phyloP scores from a whole-genome alignment of 2,888 invertebrate genomes.

The Athalia cordata region DNA sequence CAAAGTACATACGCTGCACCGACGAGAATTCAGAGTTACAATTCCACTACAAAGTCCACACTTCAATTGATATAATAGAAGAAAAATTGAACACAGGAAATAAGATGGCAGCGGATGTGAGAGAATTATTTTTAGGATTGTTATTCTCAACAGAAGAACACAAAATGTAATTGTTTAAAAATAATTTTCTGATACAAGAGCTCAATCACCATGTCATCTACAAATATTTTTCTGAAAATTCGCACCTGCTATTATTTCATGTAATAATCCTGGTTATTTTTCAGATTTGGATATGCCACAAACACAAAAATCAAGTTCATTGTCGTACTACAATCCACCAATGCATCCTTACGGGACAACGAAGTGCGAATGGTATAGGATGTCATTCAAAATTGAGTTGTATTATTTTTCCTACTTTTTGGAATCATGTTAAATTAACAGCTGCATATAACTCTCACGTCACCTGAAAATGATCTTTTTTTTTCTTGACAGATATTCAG shows the following conservation, averaged over 20 bases:
- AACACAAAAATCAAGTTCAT: conserved; percentile 97
- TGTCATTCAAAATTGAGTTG: conserved; percentile 51
- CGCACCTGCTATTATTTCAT: conserved; percentile 19
- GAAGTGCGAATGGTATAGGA: conserved; percentile 90
- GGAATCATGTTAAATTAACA: conserved; percentile 10
- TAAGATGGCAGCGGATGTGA: conserved; percentile 83
- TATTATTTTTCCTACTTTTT: background rate
- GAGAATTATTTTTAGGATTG: conserved; percentile 93
- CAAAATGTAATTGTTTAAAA: conserved; percentile 83
- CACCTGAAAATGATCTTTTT: conserved; percentile 38
- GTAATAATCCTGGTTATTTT: conserved; percentile 57
- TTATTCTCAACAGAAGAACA: conserved; percentile 96
- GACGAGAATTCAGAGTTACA: conserved; percentile 89
- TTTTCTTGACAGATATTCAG: conserved; percentile 83
- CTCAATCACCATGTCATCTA: conserved; percentile 4
- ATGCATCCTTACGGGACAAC: conserved; percentile 91
- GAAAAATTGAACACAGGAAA: conserved; percentile 82
- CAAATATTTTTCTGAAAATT: background rate
- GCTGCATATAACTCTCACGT: background rate
- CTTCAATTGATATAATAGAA: conserved; percentile 92
- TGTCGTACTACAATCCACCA: conserved; percentile 92
- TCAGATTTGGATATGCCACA: conserved; percentile 95
- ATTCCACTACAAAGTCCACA: conserved; percentile 95
- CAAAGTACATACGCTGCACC: conserved; percentile 87
- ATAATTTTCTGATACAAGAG: conserved; percentile 36